These are phyloP conservation scores for Brachypodius melanocephalos DNA, from an alignment of 2,113 vertebrate species.

Conservation along the genomic window DNA sequence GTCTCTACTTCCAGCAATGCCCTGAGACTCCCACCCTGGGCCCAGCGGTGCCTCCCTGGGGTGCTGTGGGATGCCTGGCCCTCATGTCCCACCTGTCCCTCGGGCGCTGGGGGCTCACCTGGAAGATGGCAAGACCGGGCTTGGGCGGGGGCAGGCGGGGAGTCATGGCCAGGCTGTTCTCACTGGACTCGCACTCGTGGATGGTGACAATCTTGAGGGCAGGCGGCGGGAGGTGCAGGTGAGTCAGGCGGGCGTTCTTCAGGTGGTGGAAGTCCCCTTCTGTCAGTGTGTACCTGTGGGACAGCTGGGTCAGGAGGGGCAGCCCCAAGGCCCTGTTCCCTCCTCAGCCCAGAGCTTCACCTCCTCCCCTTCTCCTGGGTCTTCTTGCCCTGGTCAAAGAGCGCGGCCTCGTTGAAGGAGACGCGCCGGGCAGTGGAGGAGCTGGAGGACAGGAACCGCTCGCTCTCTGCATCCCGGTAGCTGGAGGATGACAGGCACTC, in stretches of 20 bases:
- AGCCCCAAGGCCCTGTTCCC: rapidly evolving
- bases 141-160: conserved; percentile 74
- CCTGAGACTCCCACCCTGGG: background rate
- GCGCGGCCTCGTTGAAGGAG: conserved; percentile 95
- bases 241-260: conserved; percentile 93
- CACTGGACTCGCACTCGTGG: conserved; percentile 90
- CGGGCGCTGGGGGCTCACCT: conserved; percentile 67
- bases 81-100: rapidly evolving
- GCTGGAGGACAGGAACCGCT: conserved; percentile 89
- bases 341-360: conserved; percentile 48
- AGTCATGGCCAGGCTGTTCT: conserved; percentile 84
- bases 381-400: conserved; percentile 91
- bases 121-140: conserved; percentile 91
- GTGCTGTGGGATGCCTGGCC: background rate
- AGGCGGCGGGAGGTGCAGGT: conserved; percentile 85
- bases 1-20: background rate
- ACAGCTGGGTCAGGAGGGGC: background rate
- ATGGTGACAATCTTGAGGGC: conserved; percentile 94
- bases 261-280: conserved; percentile 97
- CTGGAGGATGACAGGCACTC: conserved; percentile 84
- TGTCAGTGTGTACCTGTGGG: conserved; percentile 89
- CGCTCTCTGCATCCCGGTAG: conserved; percentile 84
- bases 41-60: background rate
- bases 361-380: conserved; percentile 92
- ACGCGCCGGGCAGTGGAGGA: conserved; percentile 86